Base-by-base conservation (phyloP, 2,888 invertebrate genomes). In the Entomobrya multifasciata region DNA sequence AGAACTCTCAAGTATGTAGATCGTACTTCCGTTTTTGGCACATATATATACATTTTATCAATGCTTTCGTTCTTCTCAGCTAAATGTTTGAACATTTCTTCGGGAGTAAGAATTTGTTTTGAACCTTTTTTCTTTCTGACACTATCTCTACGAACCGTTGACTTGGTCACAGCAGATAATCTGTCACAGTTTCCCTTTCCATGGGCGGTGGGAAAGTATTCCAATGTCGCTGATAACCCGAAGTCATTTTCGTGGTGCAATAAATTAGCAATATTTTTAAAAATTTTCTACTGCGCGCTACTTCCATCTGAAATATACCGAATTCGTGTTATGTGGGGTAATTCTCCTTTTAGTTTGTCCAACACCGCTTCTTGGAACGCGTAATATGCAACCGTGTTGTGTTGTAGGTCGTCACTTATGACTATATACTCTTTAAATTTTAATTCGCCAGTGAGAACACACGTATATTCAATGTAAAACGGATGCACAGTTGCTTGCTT, bases 301-400 rank as follows among this genome's bases (percentile, higher is more conserved):
- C n/a, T n/a, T n/a, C n/a, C n/a, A n/a, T n/a, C n/a, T n/a, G n/a
- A n/a, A n/a, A n/a, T n/a, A n/a, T n/a, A n/a, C n/a, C n/a, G n/a
- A n/a, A n/a, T n/a, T n/a, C n/a, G n/a, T n/a, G n/a, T n/a, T n/a
- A n/a, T n/a, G n/a, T n/a, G n/a, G n/a, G n/a, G n/a, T n/a, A n/a
- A n/a, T n/a, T n/a, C n/a, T n/a, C n/a, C n/a, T n/a, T n/a, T n/a
- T n/a, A n/a, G n/a, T n/a, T n/a, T n/a, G n/a, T n/a, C n/a, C n/a
- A n/a, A n/a, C n/a, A n/a, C n/a, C n/a, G n/a, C n/a, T n/a, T n/a
- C n/a, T n/a, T 57, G 57, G 11, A 57, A 57, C n/a, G 57, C 17
- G n/a, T 57, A n/a, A 17, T 5, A 62, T 25, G 62, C 62, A 4
- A 62, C 62, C 5, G 62, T 62, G 62, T 62, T 62, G 15, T 62